These are phyloP conservation scores for Euphydryas editha DNA, from an alignment of 2,888 invertebrate genomes.

Conservation along the genomic window DNA sequence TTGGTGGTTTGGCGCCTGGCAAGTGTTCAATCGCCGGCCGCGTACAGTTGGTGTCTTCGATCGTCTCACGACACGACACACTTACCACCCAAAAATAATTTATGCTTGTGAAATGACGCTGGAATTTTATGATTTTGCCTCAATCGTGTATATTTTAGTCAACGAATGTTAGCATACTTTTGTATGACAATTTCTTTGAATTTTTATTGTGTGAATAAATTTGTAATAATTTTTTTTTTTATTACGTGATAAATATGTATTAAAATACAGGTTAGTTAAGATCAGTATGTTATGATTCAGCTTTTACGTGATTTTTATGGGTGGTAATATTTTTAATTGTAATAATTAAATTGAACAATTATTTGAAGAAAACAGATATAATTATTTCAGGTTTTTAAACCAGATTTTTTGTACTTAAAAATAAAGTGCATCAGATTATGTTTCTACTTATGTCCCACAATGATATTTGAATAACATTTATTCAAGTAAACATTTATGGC, in stretches of 20 bases:
- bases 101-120: slow-evolving; percentile 54
- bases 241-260: background rate
- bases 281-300: too few species aligned
- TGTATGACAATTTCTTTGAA: background rate
- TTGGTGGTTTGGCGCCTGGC: slow-evolving; percentile 72
- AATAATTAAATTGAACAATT: too few species aligned
- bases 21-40: slow-evolving; percentile 66
- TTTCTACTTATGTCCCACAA: background rate
- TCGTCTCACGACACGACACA: slow-evolving; percentile 59
- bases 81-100: slow-evolving; percentile 61
- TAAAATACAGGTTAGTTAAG: too few species aligned
- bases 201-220: background rate
- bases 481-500: background rate
- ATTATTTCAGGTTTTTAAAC: too few species aligned
- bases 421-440: background rate
- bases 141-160: slow-evolving; percentile 16
- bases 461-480: background rate
- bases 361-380: too few species aligned
- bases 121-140: slow-evolving; percentile 32
- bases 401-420: too few species aligned
- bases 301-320: too few species aligned
- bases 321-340: too few species aligned
- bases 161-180: slow-evolving; percentile 9
- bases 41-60: slow-evolving; percentile 60
- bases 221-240: background rate